phyloP scores from a whole-genome alignment of 2,888 invertebrate species.

The Euclidia mi region DNA sequence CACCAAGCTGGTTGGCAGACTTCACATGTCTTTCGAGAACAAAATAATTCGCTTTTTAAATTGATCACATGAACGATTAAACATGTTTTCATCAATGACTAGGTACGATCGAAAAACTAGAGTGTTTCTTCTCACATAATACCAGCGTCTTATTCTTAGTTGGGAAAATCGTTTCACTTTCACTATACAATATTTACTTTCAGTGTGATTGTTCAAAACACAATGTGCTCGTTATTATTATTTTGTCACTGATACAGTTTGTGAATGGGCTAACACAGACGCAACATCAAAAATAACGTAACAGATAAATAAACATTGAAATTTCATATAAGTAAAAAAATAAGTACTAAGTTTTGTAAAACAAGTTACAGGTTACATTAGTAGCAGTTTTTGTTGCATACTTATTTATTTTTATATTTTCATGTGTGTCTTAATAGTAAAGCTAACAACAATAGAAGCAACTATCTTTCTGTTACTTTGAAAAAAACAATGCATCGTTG shows the following conservation, averaged over 20 bases:
- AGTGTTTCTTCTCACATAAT: slow-evolving; percentile 20
- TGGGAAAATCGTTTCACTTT: slow-evolving; percentile 41
- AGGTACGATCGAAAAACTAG: background rate
- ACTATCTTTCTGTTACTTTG: no score
- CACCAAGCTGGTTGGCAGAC: no score
- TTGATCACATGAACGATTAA: no score
- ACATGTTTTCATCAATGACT: slow-evolving; percentile 2
- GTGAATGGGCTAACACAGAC: background rate
- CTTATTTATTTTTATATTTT: no score
- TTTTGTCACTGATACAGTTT: slow-evolving; percentile 10
- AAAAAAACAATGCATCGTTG: no score
- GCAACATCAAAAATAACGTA: background rate
- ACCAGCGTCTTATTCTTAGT: slow-evolving; percentile 22
- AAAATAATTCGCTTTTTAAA: no score
- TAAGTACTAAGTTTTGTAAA: no score
- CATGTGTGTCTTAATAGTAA: no score
- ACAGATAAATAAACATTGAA: background rate
- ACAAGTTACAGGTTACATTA: no score
- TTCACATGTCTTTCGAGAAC: no score
- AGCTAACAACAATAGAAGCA: no score
- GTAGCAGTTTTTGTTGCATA: no score
- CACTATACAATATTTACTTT: slow-evolving; percentile 28
- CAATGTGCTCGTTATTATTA: slow-evolving; percentile 29
- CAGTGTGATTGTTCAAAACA: slow-evolving; percentile 27
- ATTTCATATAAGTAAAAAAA: background rate